phyloP scores from a whole-genome alignment of 2,888 invertebrate genomes.

The Lasioglossum figueresi region DNA sequence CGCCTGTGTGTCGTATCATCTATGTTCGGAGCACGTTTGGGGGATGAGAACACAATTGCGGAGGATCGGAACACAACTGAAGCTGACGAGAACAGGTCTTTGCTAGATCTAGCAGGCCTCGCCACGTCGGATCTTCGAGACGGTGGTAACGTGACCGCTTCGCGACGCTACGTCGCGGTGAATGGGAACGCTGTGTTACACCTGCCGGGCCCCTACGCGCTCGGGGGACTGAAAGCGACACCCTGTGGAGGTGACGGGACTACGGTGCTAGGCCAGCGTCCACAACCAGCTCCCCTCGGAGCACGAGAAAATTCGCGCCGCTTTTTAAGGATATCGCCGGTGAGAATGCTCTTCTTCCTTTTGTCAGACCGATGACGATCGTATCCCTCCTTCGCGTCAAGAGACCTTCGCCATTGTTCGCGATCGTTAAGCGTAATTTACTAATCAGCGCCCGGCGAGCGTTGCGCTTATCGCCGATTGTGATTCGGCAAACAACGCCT shows the following conservation, averaged over 20 bases:
- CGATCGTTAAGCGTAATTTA: neutral
- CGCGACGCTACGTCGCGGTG: conserved; percentile 53
- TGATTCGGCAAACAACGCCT: neutral
- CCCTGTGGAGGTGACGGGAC: conserved; percentile 62
- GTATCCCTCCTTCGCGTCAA: no score
- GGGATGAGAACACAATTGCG: neutral
- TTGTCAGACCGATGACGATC: neutral
- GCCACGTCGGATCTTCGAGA: neutral
- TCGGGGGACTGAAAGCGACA: conserved; percentile 70
- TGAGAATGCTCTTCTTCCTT: neutral
- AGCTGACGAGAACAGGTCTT: neutral
- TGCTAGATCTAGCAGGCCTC: neutral
- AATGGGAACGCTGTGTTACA: conserved; percentile 70
- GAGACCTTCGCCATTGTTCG: neutral
- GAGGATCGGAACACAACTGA: neutral
- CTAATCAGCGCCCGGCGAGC: neutral
- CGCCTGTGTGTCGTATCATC: neutral
- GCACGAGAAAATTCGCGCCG: conserved; percentile 9
- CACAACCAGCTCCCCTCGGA: neutral
- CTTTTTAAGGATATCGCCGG: neutral
- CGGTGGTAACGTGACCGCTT: conserved; percentile 20
- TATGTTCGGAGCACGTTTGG: neutral
- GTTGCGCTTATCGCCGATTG: neutral
- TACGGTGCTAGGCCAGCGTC: conserved; percentile 27
- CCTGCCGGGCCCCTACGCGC: conserved; percentile 62